phyloP scores from a whole-genome alignment of 2,113 vertebrate genomes.

The Bubalus kerabau region DNA sequence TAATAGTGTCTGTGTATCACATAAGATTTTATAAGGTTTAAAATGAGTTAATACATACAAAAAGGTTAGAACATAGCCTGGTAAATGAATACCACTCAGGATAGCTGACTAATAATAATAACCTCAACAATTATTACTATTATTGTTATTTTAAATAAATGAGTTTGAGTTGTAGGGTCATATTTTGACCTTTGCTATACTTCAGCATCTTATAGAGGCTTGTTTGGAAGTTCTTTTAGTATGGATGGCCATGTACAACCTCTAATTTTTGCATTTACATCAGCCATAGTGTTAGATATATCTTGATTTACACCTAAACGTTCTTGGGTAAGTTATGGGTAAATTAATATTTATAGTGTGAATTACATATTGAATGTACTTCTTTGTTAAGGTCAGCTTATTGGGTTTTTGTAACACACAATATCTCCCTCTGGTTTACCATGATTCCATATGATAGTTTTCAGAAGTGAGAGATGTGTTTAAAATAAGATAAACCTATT shows the following conservation, averaged over 20 bases:
- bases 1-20: background rate
- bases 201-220: background rate
- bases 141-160: background rate
- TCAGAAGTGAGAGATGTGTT: background rate
- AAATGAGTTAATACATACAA: background rate
- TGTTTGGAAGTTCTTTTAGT: background rate
- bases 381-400: background rate
- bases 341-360: background rate
- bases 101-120: background rate
- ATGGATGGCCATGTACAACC: background rate
- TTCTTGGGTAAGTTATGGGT: background rate
- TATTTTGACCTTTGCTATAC: background rate
- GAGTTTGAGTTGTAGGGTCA: background rate
- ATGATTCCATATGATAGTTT: background rate
- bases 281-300: background rate
- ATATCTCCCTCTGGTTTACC: background rate
- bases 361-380: background rate
- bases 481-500: background rate
- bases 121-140: background rate
- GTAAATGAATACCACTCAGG: background rate
- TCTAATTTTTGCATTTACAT: background rate
- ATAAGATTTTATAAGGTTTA: background rate
- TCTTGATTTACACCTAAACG: background rate
- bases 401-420: background rate
- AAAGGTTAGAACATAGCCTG: background rate